phyloP scores from a whole-genome alignment of 1,140 invertebrate species.

The Leucophenga varia region DNA sequence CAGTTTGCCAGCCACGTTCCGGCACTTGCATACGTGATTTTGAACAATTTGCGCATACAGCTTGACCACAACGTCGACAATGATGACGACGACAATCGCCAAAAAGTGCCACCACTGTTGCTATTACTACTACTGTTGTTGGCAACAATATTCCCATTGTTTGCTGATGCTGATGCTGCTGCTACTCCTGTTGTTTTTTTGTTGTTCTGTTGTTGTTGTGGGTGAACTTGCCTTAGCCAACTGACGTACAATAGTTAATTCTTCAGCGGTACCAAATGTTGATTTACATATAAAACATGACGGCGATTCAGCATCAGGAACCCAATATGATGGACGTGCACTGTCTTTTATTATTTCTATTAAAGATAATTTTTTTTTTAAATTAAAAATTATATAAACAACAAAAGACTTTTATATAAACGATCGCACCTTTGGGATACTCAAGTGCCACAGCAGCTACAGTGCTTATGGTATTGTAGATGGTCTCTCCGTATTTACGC shows the following conservation, averaged over 20 bases:
- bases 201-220: too few relatives aligned
- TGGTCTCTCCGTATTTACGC: slow-evolving; percentile 66
- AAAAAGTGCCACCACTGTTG: background rate
- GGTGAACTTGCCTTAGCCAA: background rate
- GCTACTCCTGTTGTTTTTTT: too few relatives aligned
- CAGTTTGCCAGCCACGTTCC: slow-evolving; percentile 68
- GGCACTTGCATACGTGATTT: slow-evolving; percentile 64
- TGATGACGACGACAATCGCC: slow-evolving; percentile 65
- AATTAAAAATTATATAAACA: background rate
- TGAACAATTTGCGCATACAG: slow-evolving; percentile 70
- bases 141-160: background rate
- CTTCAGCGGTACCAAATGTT: slow-evolving; percentile 60
- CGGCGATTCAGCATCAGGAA: slow-evolving; percentile 70
- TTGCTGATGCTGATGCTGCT: background rate
- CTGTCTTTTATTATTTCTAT: slow-evolving; percentile 75
- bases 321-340: slow-evolving; percentile 79
- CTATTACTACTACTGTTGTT: background rate
- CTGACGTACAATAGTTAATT: slow-evolving; percentile 35
- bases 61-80: slow-evolving; percentile 73
- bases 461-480: slow-evolving; percentile 64
- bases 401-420: background rate
- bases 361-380: slow-evolving; percentile 17
- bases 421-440: slow-evolving; percentile 50
- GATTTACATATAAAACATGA: slow-evolving; percentile 68
- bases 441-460: slow-evolving; percentile 61